A percentile compares a stretch with the other conserved stretches of the same genome.
Conservation (phyloP, 1,140 invertebrate genomes). For the Nomia melanderi region DNA sequence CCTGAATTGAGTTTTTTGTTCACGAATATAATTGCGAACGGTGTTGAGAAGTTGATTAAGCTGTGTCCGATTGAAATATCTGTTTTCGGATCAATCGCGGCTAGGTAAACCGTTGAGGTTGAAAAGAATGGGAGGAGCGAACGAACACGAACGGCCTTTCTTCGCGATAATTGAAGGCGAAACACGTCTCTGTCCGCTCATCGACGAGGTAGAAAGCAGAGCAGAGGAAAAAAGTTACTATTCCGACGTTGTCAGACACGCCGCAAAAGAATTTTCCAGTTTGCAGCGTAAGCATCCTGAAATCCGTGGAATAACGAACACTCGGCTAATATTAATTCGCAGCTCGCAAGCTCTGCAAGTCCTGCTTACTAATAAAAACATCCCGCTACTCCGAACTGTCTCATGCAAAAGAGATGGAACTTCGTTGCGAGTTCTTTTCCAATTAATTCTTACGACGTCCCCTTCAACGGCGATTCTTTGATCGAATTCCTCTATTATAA, state of each 20-base stretch:
- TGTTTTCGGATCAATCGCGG: too few species aligned
- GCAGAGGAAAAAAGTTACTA: background rate
- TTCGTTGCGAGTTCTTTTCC: background rate
- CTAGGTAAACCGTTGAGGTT: too few species aligned
- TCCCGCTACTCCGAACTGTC: background rate
- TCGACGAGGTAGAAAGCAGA: background rate
- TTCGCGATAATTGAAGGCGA: background rate
- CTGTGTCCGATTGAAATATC: too few species aligned
- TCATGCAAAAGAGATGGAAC: background rate
- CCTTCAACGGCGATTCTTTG: background rate
- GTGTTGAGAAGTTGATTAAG: too few species aligned
- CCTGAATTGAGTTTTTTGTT: too few species aligned
- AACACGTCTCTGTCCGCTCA: background rate
- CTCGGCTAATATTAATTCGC: background rate
- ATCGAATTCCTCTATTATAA: background rate
- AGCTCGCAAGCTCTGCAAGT: background rate
- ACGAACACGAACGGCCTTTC: too few species aligned
- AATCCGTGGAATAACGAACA: background rate
- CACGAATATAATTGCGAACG: too few species aligned
- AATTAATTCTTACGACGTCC: background rate
- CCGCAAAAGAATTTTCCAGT: background rate
- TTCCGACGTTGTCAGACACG: too few species aligned
- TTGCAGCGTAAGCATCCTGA: background rate
- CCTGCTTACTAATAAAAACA: background rate
- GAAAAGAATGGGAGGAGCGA: too few species aligned